Evolutionary conservation across 1,140 invertebrate species (phyloP), one percentile per base, ranked within the genome.

Genomic region (Scaptomyza montana): DNA sequence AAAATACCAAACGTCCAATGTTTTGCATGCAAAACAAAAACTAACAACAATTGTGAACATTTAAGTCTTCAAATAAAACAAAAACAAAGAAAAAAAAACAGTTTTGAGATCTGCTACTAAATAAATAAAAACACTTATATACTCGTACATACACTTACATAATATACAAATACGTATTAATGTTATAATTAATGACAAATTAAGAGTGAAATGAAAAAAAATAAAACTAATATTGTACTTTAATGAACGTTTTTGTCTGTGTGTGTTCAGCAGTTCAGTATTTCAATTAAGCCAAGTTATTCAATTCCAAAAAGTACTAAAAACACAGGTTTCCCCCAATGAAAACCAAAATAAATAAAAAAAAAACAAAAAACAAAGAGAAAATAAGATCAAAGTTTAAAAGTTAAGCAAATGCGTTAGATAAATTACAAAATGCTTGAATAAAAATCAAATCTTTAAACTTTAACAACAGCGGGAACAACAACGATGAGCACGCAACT

Each of bases 401-500:
- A 74, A 41, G 54, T 43, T 36, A 46, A 50, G 53, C 41, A 46
- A 39, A 46, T 28, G 25, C 45, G 45, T 36, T 60, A 57, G 45
- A 33, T 12, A 30, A 66, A 57, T 59, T 59, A 57, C 41, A 39
- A 71, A 74, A 33, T 43, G 63, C 55, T 67, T 73, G 25, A 70
- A 39, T 39, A 41, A 33, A 43, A 63, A 39, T 39, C 5, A 36
- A 63, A 13, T n/a, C 39, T 56, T 43, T 10, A 71, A 61, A 56
- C 64, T 66, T 47, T 53, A 76, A 86, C 33, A 86, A 85, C 82
- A 86, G 82, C 86, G 89, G 89, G 89, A 91, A 86, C 85, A 90
- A 91, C 89, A 91, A 91, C 89, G 89, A 91, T 77, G 84, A 91
- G 70, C 74, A 91, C 73, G 75, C 80, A 90, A 77, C 86, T 86